Evolutionary conservation across 2,113 vertebrate species (phyloP).

Genomic region (Misgurnus anguillicaudatus): DNA sequence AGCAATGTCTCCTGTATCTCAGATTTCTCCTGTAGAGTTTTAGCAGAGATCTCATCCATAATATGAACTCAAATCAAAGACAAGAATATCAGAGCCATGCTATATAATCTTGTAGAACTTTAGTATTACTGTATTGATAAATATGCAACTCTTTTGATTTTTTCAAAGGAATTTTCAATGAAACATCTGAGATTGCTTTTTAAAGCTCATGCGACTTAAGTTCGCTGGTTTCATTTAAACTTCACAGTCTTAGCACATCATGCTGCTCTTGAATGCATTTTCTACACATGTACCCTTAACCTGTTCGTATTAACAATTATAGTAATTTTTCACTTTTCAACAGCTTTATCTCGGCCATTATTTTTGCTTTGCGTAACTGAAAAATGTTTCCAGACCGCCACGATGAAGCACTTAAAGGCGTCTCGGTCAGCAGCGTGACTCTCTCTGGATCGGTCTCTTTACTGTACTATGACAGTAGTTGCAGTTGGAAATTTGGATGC

Average conservation of each 20-base stretch:
- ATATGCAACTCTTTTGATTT: no score
- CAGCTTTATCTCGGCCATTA: not conserved
- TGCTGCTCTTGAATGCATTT: not conserved
- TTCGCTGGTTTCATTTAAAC: no score
- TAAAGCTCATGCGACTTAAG: no score
- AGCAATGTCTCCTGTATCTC: no score
- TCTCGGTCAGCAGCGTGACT: conserved; percentile 29
- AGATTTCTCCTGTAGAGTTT: no score
- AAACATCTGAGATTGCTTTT: no score
- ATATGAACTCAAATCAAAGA: no score
- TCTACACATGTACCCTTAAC: conserved; percentile 23
- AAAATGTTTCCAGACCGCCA: conserved; percentile 35
- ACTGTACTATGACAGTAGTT: conserved; percentile 52
- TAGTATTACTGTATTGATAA: no score
- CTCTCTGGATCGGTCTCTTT: conserved; percentile 44
- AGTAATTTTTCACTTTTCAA: conserved; percentile 39
- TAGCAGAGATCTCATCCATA: no score
- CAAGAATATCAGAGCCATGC: no score
- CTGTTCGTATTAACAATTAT: conserved; percentile 33
- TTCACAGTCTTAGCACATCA: not conserved
- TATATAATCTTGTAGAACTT: no score
- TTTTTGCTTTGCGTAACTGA: not conserved
- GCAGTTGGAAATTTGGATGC: conserved; percentile 51
- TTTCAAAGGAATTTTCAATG: no score
- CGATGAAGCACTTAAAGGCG: conserved; percentile 44